Percentiles rank a stretch among this genome's conserved stretches.
These are phyloP conservation scores for Mycalesis mineus DNA, from an alignment of 2,888 invertebrate species.

Conservation along the genomic window DNA sequence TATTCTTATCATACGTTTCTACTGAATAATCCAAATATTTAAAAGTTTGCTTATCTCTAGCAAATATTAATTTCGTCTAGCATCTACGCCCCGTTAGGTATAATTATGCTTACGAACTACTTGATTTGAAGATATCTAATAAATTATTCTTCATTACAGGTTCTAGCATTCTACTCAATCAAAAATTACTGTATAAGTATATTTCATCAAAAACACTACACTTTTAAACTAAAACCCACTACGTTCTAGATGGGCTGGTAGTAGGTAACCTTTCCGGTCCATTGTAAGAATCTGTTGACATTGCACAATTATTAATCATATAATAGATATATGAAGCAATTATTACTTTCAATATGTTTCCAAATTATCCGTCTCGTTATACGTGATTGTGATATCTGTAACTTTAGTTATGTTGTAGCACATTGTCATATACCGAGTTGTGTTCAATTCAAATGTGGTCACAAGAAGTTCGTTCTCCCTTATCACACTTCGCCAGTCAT, in stretches of 20 bases:
- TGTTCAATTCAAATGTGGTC: background rate
- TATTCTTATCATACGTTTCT: slow-evolving; percentile 34
- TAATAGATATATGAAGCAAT: slow-evolving; percentile 6
- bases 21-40: slow-evolving; percentile 52
- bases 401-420: background rate
- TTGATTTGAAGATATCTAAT: slow-evolving; percentile 57
- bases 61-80: slow-evolving; percentile 56
- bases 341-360: background rate
- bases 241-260: slow-evolving; percentile 58
- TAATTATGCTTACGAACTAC: slow-evolving; percentile 66
- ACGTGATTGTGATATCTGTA: background rate
- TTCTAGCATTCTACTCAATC: slow-evolving; percentile 72
- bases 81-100: slow-evolving; percentile 77
- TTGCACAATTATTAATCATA: slow-evolving; percentile 37
- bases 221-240: slow-evolving; percentile 65
- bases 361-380: background rate
- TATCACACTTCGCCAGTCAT: slow-evolving; percentile 38
- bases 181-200: slow-evolving; percentile 46
- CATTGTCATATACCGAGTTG: background rate
- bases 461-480: background rate
- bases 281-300: slow-evolving; percentile 69
- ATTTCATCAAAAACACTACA: slow-evolving; percentile 60
- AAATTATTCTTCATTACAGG: slow-evolving; percentile 63
- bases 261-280: slow-evolving; percentile 60
- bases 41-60: slow-evolving; percentile 46